Conservation (phyloP, 1,140 invertebrate genomes). For the Panulirus ornatus region DNA sequence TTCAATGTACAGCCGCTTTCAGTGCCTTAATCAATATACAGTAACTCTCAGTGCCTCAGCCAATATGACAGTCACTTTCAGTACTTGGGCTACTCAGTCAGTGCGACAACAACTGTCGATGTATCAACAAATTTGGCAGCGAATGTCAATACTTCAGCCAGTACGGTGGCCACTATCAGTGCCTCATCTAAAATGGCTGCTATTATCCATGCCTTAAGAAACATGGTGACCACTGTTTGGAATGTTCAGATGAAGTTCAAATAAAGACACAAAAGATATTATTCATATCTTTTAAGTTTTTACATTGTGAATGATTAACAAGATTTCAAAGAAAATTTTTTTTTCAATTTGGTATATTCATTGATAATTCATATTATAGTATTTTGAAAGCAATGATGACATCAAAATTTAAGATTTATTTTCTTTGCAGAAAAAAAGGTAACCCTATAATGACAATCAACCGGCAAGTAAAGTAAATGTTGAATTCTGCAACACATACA, state of each 20-base stretch:
- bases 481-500: background rate
- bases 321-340: background rate
- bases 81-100: background rate
- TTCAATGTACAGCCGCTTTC: too few species aligned
- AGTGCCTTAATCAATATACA: too few species aligned
- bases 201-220: background rate
- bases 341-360: background rate
- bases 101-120: background rate
- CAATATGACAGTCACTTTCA: background rate
- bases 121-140: background rate
- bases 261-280: background rate
- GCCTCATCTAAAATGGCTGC: background rate
- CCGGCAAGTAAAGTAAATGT: background rate
- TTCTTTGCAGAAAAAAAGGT: too few species aligned
- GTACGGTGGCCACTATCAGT: background rate
- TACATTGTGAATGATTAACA: background rate
- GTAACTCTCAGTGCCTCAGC: background rate
- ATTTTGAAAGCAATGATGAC: background rate
- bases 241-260: conserved; percentile 1
- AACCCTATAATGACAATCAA: background rate
- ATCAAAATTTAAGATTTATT: background rate
- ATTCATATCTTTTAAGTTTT: background rate
- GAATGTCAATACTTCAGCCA: background rate
- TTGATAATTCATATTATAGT: background rate
- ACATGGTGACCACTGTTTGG: background rate